A percentile compares a stretch with the other conserved stretches of the same genome.
Evolutionary conservation across 2,888 invertebrate genomes (phyloP).

Genomic region (Sericinus montela): DNA sequence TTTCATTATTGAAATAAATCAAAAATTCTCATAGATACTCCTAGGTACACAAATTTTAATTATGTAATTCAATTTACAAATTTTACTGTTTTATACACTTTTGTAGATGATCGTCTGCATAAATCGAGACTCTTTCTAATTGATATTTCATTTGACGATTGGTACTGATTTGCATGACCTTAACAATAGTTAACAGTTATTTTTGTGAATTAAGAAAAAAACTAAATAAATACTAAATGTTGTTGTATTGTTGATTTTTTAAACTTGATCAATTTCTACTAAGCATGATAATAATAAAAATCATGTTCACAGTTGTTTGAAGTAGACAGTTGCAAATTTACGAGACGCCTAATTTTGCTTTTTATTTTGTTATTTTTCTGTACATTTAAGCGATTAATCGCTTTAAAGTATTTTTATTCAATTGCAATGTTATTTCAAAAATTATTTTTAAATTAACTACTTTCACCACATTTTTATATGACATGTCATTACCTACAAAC

Average conservation of each 20-base stretch:
- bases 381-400: too few species aligned
- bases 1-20: too few species aligned
- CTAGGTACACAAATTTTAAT: too few species aligned
- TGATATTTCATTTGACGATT: neutral
- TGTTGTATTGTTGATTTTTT: slow-evolving; percentile 3
- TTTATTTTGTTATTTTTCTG: neutral
- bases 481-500: too few species aligned
- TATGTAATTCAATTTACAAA: neutral
- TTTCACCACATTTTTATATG: too few species aligned
- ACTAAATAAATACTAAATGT: slow-evolving; percentile 7
- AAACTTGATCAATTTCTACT: neutral
- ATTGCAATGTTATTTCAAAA: too few species aligned
- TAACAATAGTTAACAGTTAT: too few species aligned
- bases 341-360: slow-evolving; percentile 2
- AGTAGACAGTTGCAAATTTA: neutral
- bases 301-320: neutral
- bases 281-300: slow-evolving; percentile 11
- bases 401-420: too few species aligned
- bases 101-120: slow-evolving; percentile 17
- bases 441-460: too few species aligned
- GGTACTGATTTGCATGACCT: slow-evolving; percentile 10
- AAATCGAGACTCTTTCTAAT: slow-evolving; percentile 9
- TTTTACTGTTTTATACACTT: slow-evolving; percentile 10
- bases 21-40: too few species aligned
- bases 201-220: neutral